Conservation (phyloP, 2,797 vertebrate genomes). For the Premnoplex brunnescens region DNA sequence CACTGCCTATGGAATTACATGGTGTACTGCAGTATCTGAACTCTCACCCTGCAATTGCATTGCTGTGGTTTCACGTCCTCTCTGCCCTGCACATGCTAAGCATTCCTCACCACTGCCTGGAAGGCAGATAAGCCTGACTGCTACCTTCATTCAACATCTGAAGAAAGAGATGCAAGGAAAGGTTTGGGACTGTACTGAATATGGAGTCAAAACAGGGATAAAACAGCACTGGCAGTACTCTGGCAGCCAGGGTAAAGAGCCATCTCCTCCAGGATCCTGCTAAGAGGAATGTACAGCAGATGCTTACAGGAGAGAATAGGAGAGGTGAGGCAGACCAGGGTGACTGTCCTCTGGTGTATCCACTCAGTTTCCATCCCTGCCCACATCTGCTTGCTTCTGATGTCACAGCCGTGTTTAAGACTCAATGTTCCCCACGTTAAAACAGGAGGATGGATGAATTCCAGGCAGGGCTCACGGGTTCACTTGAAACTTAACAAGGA, state of each 20-base stretch:
- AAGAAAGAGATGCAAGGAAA: not conserved
- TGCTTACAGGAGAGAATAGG: not conserved
- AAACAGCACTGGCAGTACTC: not conserved
- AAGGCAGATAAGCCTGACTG: not conserved
- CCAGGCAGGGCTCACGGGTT: not conserved
- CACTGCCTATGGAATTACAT: not conserved
- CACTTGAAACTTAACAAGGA: not conserved
- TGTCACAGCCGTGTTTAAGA: not conserved
- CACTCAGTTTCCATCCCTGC: not conserved
- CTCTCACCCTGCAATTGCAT: not conserved
- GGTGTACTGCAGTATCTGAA: not conserved
- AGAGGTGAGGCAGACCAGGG: not conserved
- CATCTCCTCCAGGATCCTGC: not conserved
- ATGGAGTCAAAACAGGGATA: not conserved
- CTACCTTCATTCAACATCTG: not conserved
- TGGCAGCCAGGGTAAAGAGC: not conserved
- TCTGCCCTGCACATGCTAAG: not conserved
- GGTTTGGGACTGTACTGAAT: rapidly evolving
- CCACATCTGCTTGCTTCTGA: not conserved
- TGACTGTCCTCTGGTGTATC: not conserved
- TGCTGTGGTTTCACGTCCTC: conserved; percentile 8
- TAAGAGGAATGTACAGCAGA: not conserved
- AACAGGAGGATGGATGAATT: not conserved
- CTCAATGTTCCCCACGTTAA: not conserved
- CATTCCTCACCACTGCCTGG: not conserved